These are phyloP conservation scores for Sesia apiformis DNA, from an alignment of 2,888 invertebrate species.

Conservation along the genomic window DNA sequence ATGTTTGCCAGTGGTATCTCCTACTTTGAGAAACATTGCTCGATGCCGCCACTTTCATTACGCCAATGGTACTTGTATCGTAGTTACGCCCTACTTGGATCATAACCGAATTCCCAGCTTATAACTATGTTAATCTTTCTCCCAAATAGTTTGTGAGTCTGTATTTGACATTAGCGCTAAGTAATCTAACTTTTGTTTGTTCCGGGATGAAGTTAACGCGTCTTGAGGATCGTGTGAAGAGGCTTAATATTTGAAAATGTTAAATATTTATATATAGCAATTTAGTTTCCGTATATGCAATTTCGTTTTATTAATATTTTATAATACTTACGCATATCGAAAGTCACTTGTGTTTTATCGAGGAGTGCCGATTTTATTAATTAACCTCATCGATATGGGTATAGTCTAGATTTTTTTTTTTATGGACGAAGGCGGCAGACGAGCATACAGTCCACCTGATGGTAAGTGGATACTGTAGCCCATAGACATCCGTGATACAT, in stretches of 20 bases:
- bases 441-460: too few species aligned
- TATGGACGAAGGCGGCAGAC: too few species aligned
- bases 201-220: constrained; percentile 1
- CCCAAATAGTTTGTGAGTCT: constrained; percentile 1
- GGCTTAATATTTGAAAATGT: neutral
- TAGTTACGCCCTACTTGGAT: neutral
- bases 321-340: too few species aligned
- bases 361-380: too few species aligned
- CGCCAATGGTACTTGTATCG: neutral
- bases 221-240: neutral
- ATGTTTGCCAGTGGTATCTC: too few species aligned
- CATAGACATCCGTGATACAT: too few species aligned
- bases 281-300: neutral
- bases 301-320: neutral
- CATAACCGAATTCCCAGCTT: neutral
- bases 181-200: constrained; percentile 5
- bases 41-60: too few species aligned
- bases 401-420: too few species aligned
- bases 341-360: too few species aligned
- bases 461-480: too few species aligned
- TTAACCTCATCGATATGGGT: too few species aligned
- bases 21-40: too few species aligned
- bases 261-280: neutral
- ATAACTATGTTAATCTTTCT: neutral
- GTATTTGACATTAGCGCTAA: constrained; percentile 2